Evolutionary conservation across 1,140 invertebrate genomes (phyloP).

Genomic region (Manduca sexta): DNA sequence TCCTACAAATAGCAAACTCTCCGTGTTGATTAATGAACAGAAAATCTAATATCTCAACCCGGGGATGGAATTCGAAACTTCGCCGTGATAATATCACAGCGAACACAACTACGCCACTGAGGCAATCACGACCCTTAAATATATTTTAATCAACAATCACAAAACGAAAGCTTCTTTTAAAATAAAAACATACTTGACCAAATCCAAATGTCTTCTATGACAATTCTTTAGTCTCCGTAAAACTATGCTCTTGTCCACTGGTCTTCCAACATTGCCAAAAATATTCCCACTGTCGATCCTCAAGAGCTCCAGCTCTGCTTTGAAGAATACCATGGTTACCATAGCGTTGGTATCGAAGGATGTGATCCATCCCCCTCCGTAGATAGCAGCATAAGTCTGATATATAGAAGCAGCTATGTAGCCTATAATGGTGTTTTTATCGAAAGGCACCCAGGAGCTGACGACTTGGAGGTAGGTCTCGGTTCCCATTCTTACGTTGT

Average conservation of each 20-base stretch:
- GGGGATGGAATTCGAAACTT: too few species aligned
- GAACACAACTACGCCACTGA: too few species aligned
- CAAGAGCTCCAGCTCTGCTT: slow-evolving; percentile 34
- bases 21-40: too few species aligned
- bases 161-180: too few species aligned
- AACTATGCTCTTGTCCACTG: slow-evolving; percentile 5
- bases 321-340: slow-evolving; percentile 45
- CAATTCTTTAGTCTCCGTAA: slow-evolving; percentile 26
- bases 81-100: too few species aligned
- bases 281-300: slow-evolving; percentile 28
- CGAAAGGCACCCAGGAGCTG: slow-evolving; percentile 45
- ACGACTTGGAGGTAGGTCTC: slow-evolving; percentile 32
- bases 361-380: slow-evolving; percentile 38
- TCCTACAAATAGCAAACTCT: too few species aligned
- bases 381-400: slow-evolving; percentile 32
- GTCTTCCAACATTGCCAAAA: slow-evolving; percentile 21
- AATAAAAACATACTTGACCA: slow-evolving; percentile 41
- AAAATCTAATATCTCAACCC: too few species aligned
- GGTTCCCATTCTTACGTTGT: slow-evolving; percentile 38
- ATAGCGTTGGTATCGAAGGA: slow-evolving; percentile 41
- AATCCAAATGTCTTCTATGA: slow-evolving; percentile 31
- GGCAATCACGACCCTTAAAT: too few species aligned
- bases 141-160: too few species aligned
- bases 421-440: slow-evolving; percentile 29
- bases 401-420: slow-evolving; percentile 27